Conservation (phyloP, 30 jellyfish, hydroid and myxozoan species). For the Cassiopea andromeda region DNA sequence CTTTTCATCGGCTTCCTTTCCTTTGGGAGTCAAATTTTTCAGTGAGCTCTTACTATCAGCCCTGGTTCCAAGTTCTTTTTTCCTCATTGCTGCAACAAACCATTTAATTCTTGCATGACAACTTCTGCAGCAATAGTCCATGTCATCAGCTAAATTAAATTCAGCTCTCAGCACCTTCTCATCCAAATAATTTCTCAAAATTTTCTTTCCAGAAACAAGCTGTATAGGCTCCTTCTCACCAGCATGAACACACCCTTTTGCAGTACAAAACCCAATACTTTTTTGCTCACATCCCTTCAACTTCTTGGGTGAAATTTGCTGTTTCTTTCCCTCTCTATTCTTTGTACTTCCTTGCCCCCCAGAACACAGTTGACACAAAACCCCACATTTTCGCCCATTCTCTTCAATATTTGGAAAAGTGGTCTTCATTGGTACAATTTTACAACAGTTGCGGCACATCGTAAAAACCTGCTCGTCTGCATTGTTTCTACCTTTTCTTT, state of each 20-base stretch:
- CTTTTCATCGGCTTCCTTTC: not conserved
- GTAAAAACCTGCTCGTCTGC: slow-evolving; percentile 52
- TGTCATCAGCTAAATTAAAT: slow-evolving; percentile 56
- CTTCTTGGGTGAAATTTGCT: not conserved
- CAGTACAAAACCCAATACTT: slow-evolving; percentile 53
- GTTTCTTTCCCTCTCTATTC: slow-evolving; percentile 1
- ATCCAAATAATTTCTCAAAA: slow-evolving; percentile 47
- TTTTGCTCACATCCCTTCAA: slow-evolving; percentile 11
- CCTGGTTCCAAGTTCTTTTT: slow-evolving; percentile 31
- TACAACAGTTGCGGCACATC: slow-evolving; percentile 61
- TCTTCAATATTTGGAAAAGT: slow-evolving; percentile 58
- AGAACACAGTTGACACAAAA: slow-evolving; percentile 42
- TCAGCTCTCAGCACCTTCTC: slow-evolving; percentile 60
- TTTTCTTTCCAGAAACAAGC: slow-evolving; percentile 61
- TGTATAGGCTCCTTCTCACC: slow-evolving; percentile 51
- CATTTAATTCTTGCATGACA: slow-evolving; percentile 73
- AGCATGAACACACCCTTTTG: slow-evolving; percentile 55
- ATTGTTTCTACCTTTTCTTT: not conserved
- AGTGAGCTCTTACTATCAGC: slow-evolving; percentile 60
- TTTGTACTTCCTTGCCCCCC: slow-evolving; percentile 4
- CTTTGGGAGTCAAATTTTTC: slow-evolving; percentile 41
- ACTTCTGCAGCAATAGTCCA: slow-evolving; percentile 69
- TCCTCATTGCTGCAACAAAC: slow-evolving; percentile 62
- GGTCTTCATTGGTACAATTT: slow-evolving; percentile 51
- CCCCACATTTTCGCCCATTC: slow-evolving; percentile 66